Conservation (phyloP, 1,140 invertebrate genomes). For the Heliothis subflexa region DNA sequence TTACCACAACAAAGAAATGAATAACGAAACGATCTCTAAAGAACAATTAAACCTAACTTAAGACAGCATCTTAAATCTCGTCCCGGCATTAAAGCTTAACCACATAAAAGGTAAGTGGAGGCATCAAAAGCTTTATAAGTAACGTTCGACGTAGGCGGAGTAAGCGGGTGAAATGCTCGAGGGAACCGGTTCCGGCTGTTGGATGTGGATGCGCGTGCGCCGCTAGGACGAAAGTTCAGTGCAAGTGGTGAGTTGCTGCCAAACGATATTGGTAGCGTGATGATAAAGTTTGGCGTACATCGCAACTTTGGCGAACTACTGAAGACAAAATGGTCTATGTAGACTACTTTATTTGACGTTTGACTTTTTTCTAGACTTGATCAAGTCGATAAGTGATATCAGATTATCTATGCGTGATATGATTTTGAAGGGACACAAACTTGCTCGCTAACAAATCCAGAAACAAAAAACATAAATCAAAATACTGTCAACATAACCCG, state of each 20-base stretch:
- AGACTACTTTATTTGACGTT: neutral
- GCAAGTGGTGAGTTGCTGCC: conserved; percentile 30
- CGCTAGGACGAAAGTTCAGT: conserved; percentile 45
- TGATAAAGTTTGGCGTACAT: conserved; percentile 14
- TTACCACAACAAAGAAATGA: neutral
- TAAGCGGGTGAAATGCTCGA: conserved; percentile 38
- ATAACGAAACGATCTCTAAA: neutral
- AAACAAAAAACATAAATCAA: neutral
- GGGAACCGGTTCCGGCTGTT: conserved; percentile 28
- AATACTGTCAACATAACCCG: neutral
- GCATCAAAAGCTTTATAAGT: conserved; percentile 39
- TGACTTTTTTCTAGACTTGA: neutral
- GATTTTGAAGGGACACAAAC: neutral
- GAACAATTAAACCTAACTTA: conserved; percentile 31
- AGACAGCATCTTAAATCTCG: neutral
- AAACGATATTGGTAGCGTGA: conserved; percentile 15
- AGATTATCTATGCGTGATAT: too few relatives aligned
- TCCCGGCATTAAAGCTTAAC: conserved; percentile 24
- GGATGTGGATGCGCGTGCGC: conserved; percentile 28
- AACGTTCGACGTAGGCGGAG: conserved; percentile 40
- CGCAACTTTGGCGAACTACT: neutral
- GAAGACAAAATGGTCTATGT: neutral
- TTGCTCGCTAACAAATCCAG: neutral
- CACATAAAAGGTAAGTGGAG: conserved; percentile 31
- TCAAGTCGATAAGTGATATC: neutral